A percentile compares a stretch with the other conserved stretches of the same genome.
phyloP scores from a whole-genome alignment of 2,113 vertebrate genomes.

The Daboia siamensis region DNA sequence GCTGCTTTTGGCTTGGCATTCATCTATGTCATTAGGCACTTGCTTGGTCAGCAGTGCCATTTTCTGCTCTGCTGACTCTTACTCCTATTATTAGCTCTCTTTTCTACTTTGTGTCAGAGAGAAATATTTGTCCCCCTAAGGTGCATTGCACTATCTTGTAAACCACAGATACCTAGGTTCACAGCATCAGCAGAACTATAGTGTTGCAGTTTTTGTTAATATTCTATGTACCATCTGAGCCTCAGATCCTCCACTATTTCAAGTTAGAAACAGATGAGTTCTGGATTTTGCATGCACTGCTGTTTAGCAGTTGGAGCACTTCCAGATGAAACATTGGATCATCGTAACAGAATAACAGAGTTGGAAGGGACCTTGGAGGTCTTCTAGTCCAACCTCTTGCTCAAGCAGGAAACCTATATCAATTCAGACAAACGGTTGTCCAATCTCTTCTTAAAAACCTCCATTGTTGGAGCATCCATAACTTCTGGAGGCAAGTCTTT shows the following conservation, averaged over 20 bases:
- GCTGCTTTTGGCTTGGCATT: neutral
- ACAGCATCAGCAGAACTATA: neutral
- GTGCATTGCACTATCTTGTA: neutral
- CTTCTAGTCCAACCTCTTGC: neutral
- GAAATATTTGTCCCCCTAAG: conserved; percentile 17
- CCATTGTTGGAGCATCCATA: too few relatives aligned
- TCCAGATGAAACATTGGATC: neutral
- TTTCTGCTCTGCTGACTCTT: conserved; percentile 23
- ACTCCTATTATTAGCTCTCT: conserved; percentile 19
- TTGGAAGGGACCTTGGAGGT: neutral
- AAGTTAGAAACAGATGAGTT: neutral
- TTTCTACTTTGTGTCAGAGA: neutral
- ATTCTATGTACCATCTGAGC: neutral
- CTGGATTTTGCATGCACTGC: neutral
- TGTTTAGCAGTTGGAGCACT: neutral
- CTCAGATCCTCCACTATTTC: neutral
- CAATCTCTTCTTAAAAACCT: too few relatives aligned
- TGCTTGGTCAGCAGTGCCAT: neutral
- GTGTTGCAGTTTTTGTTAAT: neutral
- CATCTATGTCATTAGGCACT: neutral
- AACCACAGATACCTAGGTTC: neutral
- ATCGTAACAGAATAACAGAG: neutral
- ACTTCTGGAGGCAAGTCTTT: too few relatives aligned
- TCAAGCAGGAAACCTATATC: neutral
- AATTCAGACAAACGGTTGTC: too few relatives aligned